A percentile compares a stretch with the other conserved stretches of the same genome.
phyloP scores from a whole-genome alignment of 1,140 invertebrate genomes.

The Muscidifurax raptorellus region DNA sequence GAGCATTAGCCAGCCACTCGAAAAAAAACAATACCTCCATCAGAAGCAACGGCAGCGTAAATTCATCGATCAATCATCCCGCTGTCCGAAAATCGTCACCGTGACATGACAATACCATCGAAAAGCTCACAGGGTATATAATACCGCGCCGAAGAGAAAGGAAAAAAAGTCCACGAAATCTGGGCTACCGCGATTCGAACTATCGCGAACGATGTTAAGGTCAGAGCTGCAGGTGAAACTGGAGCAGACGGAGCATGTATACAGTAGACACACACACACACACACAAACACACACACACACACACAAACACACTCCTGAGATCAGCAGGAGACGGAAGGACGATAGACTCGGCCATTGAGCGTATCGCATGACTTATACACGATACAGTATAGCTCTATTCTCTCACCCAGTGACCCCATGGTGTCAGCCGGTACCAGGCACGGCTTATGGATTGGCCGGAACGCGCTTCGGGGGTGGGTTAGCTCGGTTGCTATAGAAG shows the following conservation, averaged over 20 bases:
- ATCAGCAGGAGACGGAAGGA: neutral
- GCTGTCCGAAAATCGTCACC: neutral
- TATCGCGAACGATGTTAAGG: conserved; percentile 53
- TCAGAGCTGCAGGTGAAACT: conserved; percentile 48
- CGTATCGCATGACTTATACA: neutral
- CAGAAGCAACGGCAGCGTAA: neutral
- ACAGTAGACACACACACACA: neutral
- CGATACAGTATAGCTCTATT: conserved; percentile 21
- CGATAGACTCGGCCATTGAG: neutral
- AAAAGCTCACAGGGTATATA: neutral
- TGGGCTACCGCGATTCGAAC: neutral
- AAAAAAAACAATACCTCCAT: neutral
- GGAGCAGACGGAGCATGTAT: neutral
- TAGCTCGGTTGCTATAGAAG: conserved; percentile 67
- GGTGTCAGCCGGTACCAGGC: conserved; percentile 67
- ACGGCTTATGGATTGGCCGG: conserved; percentile 70
- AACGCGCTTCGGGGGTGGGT: conserved; percentile 12
- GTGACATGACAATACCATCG: neutral
- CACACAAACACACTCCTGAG: no score
- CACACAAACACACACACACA: no score
- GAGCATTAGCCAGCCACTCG: neutral
- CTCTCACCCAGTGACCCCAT: conserved; percentile 68
- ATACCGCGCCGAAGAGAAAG: neutral
- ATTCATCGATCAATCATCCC: conserved; percentile 34
- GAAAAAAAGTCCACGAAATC: conserved; percentile 10